Conservation (phyloP, 2,113 vertebrate species). For the Mastomys natalensis region DNA sequence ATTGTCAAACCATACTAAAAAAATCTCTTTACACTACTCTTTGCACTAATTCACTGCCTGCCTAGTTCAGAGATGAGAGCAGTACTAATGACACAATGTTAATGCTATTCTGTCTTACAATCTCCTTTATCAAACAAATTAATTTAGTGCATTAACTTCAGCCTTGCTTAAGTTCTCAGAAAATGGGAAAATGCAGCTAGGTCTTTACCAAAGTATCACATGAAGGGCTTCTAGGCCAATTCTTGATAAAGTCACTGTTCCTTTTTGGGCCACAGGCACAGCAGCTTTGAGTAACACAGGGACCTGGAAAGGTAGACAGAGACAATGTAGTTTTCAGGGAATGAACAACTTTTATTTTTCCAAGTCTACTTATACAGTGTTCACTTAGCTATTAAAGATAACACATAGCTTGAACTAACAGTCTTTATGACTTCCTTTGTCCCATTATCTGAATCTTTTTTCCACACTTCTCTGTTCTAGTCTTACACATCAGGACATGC, state of each 20-base stretch:
- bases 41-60: neutral
- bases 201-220: neutral
- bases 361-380: neutral
- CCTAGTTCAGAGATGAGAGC: neutral
- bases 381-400: too few relatives aligned
- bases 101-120: neutral
- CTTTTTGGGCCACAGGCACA: neutral
- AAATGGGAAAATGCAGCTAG: neutral
- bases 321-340: neutral
- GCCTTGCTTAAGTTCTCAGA: neutral
- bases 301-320: neutral
- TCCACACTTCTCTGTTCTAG: too few relatives aligned
- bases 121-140: neutral
- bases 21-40: neutral
- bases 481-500: too few relatives aligned
- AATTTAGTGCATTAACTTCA: neutral
- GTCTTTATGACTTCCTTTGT: too few relatives aligned
- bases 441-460: too few relatives aligned
- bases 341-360: neutral
- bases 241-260: neutral
- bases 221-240: neutral
- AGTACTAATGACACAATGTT: neutral
- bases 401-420: too few relatives aligned
- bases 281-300: neutral
- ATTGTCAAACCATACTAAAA: neutral